Conservation (phyloP, 2,797 vertebrate genomes). For the Thunnus albacares region DNA sequence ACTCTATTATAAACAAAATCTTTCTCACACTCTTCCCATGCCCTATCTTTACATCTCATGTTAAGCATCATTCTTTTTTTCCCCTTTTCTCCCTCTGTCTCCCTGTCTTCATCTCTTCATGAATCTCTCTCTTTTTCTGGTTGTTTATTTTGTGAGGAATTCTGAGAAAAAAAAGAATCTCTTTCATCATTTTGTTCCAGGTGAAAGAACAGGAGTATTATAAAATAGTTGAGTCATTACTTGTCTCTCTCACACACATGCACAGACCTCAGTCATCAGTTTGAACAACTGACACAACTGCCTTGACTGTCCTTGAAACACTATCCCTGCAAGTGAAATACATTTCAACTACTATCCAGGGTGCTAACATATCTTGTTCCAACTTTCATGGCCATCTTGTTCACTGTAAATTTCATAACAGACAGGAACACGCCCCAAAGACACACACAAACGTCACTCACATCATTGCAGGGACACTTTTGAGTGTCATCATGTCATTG, state of each 20-base stretch:
- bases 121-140: neutral
- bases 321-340: constrained; percentile 5
- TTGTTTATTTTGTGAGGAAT: neutral
- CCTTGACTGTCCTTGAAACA: neutral
- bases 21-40: neutral
- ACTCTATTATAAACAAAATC: constrained; percentile 8
- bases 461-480: neutral
- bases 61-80: neutral
- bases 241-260: neutral
- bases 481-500: constrained; percentile 11
- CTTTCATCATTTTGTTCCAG: neutral
- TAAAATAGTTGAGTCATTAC: constrained; percentile 6
- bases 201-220: neutral
- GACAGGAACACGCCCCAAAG: neutral
- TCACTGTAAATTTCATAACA: neutral
- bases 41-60: neutral
- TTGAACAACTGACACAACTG: neutral
- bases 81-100: neutral
- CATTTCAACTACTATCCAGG: neutral
- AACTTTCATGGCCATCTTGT: neutral
- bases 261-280: neutral
- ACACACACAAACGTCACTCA: neutral
- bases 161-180: neutral
- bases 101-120: neutral
- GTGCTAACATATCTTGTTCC: neutral